Evolutionary conservation across 2,797 vertebrate species (phyloP).

Genomic region (Pachyuromys duprasi): DNA sequence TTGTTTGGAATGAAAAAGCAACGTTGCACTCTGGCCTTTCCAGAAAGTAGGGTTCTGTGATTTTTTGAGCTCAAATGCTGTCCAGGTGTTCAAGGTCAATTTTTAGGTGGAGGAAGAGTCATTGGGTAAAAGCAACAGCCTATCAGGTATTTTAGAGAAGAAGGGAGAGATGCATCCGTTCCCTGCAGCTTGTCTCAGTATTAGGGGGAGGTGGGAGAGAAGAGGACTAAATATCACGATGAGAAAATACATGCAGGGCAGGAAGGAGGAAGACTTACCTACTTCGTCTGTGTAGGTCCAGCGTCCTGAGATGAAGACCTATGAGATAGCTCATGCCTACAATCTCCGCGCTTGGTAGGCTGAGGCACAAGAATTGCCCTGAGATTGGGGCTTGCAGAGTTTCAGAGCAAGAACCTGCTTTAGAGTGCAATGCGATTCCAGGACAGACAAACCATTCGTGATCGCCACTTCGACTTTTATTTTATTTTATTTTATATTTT

Average conservation of each 20-base stretch:
- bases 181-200: no score
- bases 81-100: not conserved
- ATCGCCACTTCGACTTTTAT: no score
- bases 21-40: not conserved
- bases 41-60: not conserved
- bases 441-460: not conserved
- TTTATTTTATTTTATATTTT: not conserved
- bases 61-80: not conserved
- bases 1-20: conserved; percentile 43
- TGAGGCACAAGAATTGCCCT: not conserved
- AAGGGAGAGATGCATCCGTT: not conserved
- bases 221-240: not conserved
- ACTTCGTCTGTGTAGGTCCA: not conserved
- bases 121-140: not conserved
- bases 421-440: not conserved
- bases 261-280: not conserved
- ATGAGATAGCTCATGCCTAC: not conserved
- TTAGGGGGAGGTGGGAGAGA: not conserved
- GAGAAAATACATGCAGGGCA: not conserved
- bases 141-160: not conserved
- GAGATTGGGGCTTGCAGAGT: not conserved
- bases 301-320: not conserved
- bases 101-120: not conserved
- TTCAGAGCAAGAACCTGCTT: not conserved
- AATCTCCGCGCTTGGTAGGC: not conserved